Evolutionary conservation across 2,797 vertebrate genomes (phyloP).

Genomic region (Sphaeramia orbicularis): DNA sequence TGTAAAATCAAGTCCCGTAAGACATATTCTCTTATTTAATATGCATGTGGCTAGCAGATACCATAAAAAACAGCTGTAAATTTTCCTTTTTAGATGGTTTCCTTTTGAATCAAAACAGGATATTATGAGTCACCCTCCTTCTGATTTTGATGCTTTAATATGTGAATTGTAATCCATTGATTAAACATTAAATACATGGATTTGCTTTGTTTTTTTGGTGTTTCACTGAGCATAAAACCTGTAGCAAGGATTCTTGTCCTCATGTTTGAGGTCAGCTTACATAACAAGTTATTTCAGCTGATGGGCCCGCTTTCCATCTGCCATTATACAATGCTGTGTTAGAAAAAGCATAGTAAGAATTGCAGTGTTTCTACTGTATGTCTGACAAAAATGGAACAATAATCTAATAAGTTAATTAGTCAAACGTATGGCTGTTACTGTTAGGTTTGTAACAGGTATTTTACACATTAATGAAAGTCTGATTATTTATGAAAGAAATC

Average conservation of each 20-base stretch:
- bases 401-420: not conserved
- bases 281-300: constrained; percentile 56
- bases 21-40: not conserved
- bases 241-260: constrained; percentile 27
- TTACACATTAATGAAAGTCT: no score
- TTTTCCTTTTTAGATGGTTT: no score
- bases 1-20: constrained; percentile 2
- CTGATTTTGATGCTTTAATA: constrained; percentile 23
- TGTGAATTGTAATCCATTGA: not conserved
- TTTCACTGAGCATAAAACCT: constrained; percentile 35
- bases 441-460: no score
- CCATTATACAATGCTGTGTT: constrained; percentile 37
- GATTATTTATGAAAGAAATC: no score
- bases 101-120: constrained; percentile 32
- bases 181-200: not conserved
- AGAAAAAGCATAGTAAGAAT: constrained; percentile 16
- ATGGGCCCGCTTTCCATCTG: constrained; percentile 30
- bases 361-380: not conserved
- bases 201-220: constrained; percentile 25
- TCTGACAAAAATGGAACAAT: not conserved
- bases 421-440: not conserved
- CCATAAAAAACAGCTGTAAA: constrained; percentile 2
- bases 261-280: constrained; percentile 60
- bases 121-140: constrained; percentile 32
- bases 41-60: not conserved